Percentiles rank a stretch among this genome's conserved stretches.
These are phyloP conservation scores for Typhlichthys subterraneus DNA, from an alignment of 2,797 vertebrate species.

Conservation along the genomic window DNA sequence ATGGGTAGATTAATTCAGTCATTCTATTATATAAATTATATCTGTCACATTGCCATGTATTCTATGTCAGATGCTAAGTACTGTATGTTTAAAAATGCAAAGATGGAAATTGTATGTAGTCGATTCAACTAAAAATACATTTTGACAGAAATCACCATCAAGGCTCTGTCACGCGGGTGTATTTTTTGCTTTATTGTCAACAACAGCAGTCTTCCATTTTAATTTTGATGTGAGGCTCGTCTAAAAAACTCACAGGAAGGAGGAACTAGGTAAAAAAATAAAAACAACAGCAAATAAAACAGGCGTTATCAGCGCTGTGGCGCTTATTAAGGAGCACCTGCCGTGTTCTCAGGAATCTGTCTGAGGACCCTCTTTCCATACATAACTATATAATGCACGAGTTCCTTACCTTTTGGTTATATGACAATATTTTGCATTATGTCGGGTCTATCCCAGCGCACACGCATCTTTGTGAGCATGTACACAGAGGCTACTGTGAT, in stretches of 20 bases:
- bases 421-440: slow-evolving; percentile 70
- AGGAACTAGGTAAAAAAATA: slow-evolving; percentile 48
- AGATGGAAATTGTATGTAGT: slow-evolving; percentile 47
- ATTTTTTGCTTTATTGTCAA: slow-evolving; percentile 58
- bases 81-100: slow-evolving; percentile 34
- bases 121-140: slow-evolving; percentile 27
- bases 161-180: slow-evolving; percentile 44
- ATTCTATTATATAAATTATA: slow-evolving; percentile 11
- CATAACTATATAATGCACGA: slow-evolving; percentile 78
- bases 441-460: slow-evolving; percentile 44
- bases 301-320: slow-evolving; percentile 46
- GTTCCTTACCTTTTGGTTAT: slow-evolving; percentile 73
- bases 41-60: slow-evolving; percentile 36
- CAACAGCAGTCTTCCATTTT: slow-evolving; percentile 56
- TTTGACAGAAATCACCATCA: slow-evolving; percentile 54
- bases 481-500: slow-evolving; percentile 12
- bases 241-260: slow-evolving; percentile 44
- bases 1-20: slow-evolving; percentile 7
- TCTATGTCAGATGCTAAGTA: slow-evolving; percentile 23
- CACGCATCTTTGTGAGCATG: slow-evolving; percentile 35
- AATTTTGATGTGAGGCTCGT: slow-evolving; percentile 58
- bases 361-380: slow-evolving; percentile 67
- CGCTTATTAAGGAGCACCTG: slow-evolving; percentile 65
- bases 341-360: slow-evolving; percentile 69
- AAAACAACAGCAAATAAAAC: slow-evolving; percentile 49